Evolutionary conservation across 2,797 vertebrate species (phyloP).

Genomic region (Echeneis naucrates): DNA sequence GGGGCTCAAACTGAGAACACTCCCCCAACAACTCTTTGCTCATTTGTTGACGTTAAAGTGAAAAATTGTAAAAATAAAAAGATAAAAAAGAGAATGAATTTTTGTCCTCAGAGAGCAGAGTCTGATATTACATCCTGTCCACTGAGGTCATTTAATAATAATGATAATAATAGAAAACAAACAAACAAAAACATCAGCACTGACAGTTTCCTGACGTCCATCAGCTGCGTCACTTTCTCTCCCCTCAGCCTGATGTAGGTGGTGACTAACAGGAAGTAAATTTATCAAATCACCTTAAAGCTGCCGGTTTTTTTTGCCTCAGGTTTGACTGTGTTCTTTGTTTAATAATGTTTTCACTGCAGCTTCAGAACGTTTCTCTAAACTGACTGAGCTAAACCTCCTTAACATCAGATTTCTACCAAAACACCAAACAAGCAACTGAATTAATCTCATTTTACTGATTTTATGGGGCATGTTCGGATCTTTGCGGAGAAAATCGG

Average conservation of each 20-base stretch:
- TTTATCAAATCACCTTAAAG: no score
- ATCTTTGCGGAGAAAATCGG: not conserved
- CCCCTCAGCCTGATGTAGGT: no score
- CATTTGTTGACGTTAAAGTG: conserved; percentile 4
- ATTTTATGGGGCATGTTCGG: not conserved
- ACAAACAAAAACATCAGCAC: no score
- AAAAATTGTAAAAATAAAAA: not conserved
- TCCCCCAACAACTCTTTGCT: not conserved
- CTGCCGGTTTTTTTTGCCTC: no score
- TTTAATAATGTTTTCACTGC: no score
- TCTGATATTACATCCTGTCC: no score
- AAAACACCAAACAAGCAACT: not conserved
- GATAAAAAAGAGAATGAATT: not conserved
- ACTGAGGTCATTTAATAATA: no score
- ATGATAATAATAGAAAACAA: no score
- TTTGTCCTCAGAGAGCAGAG: not conserved
- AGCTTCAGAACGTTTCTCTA: not conserved
- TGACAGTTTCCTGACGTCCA: no score
- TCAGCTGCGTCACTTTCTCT: no score
- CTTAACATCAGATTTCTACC: not conserved
- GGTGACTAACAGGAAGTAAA: no score
- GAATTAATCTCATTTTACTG: not conserved
- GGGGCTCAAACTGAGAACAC: not conserved
- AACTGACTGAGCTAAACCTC: not conserved
- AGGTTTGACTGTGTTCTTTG: no score